Conservation (phyloP, 2,888 invertebrate species). For the Mechanitis mazaeus region DNA sequence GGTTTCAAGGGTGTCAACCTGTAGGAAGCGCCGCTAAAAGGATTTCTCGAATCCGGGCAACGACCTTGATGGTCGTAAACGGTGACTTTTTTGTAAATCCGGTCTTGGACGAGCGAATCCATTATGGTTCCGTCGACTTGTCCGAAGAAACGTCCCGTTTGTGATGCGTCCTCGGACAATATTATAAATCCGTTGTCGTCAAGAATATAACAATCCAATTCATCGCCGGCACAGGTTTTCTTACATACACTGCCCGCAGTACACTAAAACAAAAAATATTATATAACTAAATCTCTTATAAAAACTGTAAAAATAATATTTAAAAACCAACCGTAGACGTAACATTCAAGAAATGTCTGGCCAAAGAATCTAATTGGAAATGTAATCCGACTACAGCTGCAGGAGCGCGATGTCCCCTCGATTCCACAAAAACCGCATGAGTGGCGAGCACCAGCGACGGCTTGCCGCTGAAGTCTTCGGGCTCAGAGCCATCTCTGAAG, state of each 20-base stretch:
- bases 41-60: slow-evolving; percentile 83
- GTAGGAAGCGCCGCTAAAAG: slow-evolving; percentile 74
- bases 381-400: slow-evolving; percentile 95
- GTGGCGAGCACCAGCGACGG: slow-evolving; percentile 89
- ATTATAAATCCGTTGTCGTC: slow-evolving; percentile 97
- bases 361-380: slow-evolving; percentile 88
- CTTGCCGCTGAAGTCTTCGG: slow-evolving; percentile 76
- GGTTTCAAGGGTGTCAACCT: slow-evolving; percentile 69
- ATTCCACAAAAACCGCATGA: slow-evolving; percentile 91
- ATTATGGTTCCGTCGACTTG: slow-evolving; percentile 96
- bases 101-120: slow-evolving; percentile 93
- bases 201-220: slow-evolving; percentile 93
- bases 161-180: slow-evolving; percentile 89
- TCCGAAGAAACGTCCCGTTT: slow-evolving; percentile 95
- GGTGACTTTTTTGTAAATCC: slow-evolving; percentile 91
- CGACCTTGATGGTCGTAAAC: slow-evolving; percentile 94
- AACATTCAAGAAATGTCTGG: slow-evolving; percentile 90
- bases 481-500: slow-evolving; percentile 79
- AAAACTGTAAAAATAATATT: not conserved
- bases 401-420: slow-evolving; percentile 88
- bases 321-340: slow-evolving; percentile 84
- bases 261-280: slow-evolving; percentile 73
- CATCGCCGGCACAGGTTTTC: slow-evolving; percentile 90
- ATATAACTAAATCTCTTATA: not conserved
- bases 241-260: slow-evolving; percentile 82